A percentile compares a stretch with the other conserved stretches of the same genome.
These are phyloP conservation scores for Drosophila nigricruria DNA, from an alignment of 2,888 invertebrate species.

Conservation along the genomic window DNA sequence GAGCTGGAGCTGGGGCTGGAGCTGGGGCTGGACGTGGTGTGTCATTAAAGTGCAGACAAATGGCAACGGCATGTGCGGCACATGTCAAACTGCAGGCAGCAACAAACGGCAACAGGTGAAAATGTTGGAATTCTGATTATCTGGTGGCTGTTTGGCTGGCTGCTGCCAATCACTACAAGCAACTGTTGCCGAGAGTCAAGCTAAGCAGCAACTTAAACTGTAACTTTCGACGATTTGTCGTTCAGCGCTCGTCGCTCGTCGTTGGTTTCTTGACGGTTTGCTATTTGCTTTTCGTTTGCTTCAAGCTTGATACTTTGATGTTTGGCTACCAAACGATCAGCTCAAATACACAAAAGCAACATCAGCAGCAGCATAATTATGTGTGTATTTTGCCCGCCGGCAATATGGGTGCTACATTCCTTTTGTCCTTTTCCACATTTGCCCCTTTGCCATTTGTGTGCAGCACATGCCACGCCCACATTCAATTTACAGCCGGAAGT, in stretches of 20 bases:
- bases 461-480: conserved; percentile 68
- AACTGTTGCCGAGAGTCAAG: conserved; percentile 55
- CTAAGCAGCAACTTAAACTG: conserved; percentile 73
- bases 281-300: conserved; percentile 40
- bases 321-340: conserved; percentile 68
- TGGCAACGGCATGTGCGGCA: conserved; percentile 83
- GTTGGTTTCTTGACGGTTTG: conserved; percentile 52
- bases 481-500: conserved; percentile 83
- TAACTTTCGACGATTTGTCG: conserved; percentile 81
- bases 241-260: conserved; percentile 50
- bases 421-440: conserved; percentile 19
- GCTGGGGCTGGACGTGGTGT: conserved; percentile 63
- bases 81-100: conserved; percentile 77
- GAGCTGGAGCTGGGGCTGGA: conserved; percentile 43
- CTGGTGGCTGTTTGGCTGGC: conserved; percentile 52
- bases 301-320: conserved; percentile 59
- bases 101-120: conserved; percentile 78
- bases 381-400: conserved; percentile 34
- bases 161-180: conserved; percentile 47
- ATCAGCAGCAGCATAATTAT: conserved; percentile 68
- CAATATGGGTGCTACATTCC: conserved; percentile 61
- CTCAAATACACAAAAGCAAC: conserved; percentile 49
- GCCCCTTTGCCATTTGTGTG: conserved; percentile 43
- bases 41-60: conserved; percentile 82
- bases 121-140: conserved; percentile 82